Evolutionary conservation across 2,113 vertebrate species (phyloP).

Genomic region (Notiomystis cincta): DNA sequence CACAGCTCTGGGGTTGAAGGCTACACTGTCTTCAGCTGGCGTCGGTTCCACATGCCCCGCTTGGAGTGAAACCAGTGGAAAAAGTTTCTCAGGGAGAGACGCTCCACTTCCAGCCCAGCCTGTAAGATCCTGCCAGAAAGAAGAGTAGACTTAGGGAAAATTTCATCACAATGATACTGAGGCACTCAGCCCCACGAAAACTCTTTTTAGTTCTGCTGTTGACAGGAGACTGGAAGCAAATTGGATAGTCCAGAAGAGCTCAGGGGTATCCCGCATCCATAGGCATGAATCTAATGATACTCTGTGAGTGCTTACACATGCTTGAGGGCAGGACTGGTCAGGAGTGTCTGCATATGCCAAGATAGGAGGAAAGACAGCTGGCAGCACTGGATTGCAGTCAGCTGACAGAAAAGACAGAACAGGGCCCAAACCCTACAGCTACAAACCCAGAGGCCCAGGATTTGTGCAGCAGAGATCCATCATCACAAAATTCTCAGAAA

Average conservation of each 20-base stretch:
- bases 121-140: constrained; percentile 80
- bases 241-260: not conserved
- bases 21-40: constrained; percentile 41
- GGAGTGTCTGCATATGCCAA: not conserved
- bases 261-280: not conserved
- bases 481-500: not conserved
- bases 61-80: constrained; percentile 93
- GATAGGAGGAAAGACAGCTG: not conserved
- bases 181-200: not conserved
- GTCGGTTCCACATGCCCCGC: constrained; percentile 94
- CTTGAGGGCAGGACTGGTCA: not conserved
- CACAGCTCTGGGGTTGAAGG: not conserved
- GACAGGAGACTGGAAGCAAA: not conserved
- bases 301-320: not conserved
- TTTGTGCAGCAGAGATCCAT: not conserved
- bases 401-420: not conserved
- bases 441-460: not conserved
- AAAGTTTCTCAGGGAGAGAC: constrained; percentile 89
- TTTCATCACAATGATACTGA: not conserved
- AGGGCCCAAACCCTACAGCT: not conserved
- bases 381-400: not conserved
- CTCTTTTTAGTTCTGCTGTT: not conserved
- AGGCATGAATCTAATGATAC: not conserved
- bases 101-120: constrained; percentile 90
- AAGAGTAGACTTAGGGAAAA: not conserved